A percentile compares a stretch with the other conserved stretches of the same genome.
Conservation (phyloP, 2,113 vertebrate genomes). For the Pyrgilauda ruficollis region DNA sequence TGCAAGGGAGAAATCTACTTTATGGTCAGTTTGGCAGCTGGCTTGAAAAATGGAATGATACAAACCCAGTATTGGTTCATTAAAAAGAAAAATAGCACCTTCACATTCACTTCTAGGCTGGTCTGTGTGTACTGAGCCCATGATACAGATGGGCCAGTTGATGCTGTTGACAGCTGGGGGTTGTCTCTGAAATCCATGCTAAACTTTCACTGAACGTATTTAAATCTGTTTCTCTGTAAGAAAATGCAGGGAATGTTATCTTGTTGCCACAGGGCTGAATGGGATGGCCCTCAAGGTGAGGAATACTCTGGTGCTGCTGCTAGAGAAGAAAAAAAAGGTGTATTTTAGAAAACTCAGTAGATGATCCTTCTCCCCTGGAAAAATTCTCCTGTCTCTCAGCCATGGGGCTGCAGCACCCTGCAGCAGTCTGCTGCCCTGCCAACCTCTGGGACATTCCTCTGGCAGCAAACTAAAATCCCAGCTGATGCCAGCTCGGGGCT, state of each 20-base stretch:
- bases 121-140: not conserved
- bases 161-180: not conserved
- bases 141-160: not conserved
- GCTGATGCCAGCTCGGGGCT: fast-evolving
- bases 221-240: not conserved
- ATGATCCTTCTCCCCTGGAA: not conserved
- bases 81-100: not conserved
- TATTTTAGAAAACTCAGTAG: not conserved
- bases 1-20: not conserved
- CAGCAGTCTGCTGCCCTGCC: not conserved
- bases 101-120: not conserved
- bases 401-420: fast-evolving
- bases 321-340: not conserved
- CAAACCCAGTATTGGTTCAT: not conserved
- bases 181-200: not conserved
- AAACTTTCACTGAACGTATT: not conserved
- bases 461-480: not conserved
- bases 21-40: not conserved
- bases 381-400: not conserved
- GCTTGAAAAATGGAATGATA: not conserved
- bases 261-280: not conserved
- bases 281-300: not conserved
- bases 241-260: not conserved
- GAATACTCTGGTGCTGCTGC: not conserved
- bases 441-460: not conserved